Evolutionary conservation across 2,888 invertebrate species (phyloP).

Genomic region (Chamaedrilus cognettii): DNA sequence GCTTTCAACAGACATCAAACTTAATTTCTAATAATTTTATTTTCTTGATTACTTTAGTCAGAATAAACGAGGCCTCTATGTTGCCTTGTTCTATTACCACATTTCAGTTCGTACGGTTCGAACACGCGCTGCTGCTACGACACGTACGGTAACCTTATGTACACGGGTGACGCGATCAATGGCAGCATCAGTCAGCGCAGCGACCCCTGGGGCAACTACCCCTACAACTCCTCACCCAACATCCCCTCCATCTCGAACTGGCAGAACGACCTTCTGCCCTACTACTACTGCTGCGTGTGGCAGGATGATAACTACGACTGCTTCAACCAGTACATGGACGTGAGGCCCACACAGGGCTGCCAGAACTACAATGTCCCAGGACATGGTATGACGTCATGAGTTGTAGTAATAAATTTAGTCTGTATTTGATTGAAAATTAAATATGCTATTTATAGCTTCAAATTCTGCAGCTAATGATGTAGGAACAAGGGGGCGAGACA

Average conservation of each 20-base stretch:
- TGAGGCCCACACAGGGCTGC: constrained; percentile 11
- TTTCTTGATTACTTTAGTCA: too few species aligned
- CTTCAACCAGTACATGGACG: constrained; percentile 6
- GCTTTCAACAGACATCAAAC: too few species aligned
- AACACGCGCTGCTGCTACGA: constrained; percentile 15
- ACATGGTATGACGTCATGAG: constrained; percentile 9
- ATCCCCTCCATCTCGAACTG: constrained; percentile 17
- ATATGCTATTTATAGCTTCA: too few species aligned
- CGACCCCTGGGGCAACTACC: constrained; percentile 1
- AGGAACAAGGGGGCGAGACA: too few species aligned
- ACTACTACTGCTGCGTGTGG: constrained; percentile 18
- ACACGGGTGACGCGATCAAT: constrained; percentile 10
- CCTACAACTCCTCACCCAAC: constrained; percentile 1
- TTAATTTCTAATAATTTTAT: too few species aligned
- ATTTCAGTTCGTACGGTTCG: constrained; percentile 5
- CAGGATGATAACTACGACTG: constrained; percentile 10
- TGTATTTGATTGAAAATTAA: too few species aligned
- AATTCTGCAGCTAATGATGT: too few species aligned
- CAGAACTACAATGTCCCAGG: constrained; percentile 7
- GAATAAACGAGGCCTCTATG: too few species aligned
- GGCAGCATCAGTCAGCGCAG: constrained; percentile 10
- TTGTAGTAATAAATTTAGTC: too few species aligned
- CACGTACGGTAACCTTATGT: constrained; percentile 16
- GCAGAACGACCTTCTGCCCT: constrained; percentile 14
- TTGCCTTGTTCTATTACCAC: too few species aligned